These are phyloP conservation scores for Verasper variegatus DNA, from an alignment of 2,113 vertebrate species.

Conservation along the genomic window DNA sequence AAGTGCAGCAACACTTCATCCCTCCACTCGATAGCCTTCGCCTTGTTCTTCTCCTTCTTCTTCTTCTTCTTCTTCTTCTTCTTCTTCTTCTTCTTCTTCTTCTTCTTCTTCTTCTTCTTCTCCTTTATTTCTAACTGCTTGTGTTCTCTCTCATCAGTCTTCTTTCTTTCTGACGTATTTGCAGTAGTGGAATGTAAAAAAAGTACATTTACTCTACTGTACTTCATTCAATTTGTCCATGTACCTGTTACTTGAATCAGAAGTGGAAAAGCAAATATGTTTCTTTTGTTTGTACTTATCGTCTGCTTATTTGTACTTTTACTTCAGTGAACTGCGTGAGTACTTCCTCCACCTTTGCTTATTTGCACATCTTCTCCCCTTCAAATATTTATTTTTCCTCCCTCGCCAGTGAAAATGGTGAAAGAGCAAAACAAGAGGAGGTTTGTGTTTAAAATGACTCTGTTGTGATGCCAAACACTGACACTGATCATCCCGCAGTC, in stretches of 20 bases:
- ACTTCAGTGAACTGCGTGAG: too few relatives aligned
- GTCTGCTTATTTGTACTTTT: too few relatives aligned
- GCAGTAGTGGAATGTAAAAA: too few relatives aligned
- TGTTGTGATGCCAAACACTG: constrained; percentile 38
- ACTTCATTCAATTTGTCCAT: too few relatives aligned
- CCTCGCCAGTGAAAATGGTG: constrained; percentile 7
- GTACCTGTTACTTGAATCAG: too few relatives aligned
- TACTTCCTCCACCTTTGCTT: background rate
- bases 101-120: constrained; percentile 19
- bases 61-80: constrained; percentile 20
- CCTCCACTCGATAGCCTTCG: constrained; percentile 53
- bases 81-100: constrained; percentile 14
- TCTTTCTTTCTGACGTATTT: constrained; percentile 9
- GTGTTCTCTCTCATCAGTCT: background rate
- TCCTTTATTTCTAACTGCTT: background rate
- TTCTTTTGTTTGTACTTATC: too few relatives aligned
- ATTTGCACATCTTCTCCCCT: background rate
- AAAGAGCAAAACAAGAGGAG: background rate
- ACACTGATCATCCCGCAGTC: constrained; percentile 44
- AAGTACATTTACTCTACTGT: too few relatives aligned
- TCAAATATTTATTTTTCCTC: background rate
- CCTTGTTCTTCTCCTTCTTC: constrained; percentile 11
- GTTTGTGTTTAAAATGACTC: constrained; percentile 33
- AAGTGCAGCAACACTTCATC: constrained; percentile 76
- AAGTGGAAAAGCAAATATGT: too few relatives aligned